Base-by-base conservation (phyloP, 1,140 invertebrate species). In the Megalopta genalis region DNA sequence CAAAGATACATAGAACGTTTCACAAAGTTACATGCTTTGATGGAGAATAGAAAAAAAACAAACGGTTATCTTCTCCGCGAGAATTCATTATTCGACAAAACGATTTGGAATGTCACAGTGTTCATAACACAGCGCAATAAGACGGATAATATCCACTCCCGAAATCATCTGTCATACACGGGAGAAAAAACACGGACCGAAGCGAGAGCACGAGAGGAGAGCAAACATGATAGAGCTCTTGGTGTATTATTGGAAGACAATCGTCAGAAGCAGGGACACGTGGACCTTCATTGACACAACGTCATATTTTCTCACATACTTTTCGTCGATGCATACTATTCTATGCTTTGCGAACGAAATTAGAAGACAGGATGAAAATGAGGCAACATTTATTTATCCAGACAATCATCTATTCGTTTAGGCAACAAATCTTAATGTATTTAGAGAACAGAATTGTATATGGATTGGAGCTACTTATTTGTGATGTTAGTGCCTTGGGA, bases 241-340 rank as follows among this genome's bases (percentile, higher is more conserved):
- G 46, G 49, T 25, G 69, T 73, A 65, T 78, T 78, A 78, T 73
- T 71, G 62, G 62, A 65, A 57, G 69, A 73, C 23, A 73, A 65
- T 78, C 68, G 46, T 64, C 68, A 10, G 14, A 32, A 16, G 32
- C 32, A 23, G 39, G 27, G 54, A 49, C 54, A 59, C n/a, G 57
- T 46, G 59, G 39, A 37, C 70, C 25, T 5, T 49, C n/a, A 32
- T 25, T 25, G 57, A 8, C n/a, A 16, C 21, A 21, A 52, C 14
- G 65, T 70, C 59, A 77, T 52, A 62, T 49, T 59, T n/a, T 69
- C 65, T 69, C 64, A 23, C 39, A 62, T 49, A 57, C 59, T 52
- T 75, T 12, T 12, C 52, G 32, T 7, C 42, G 23, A n/a, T 37
- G 42, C 25, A 62, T 18, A 52, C 63, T 27, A 60, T 64, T 27